These are phyloP conservation scores for Drosophila neotestacea DNA, from an alignment of 2,888 invertebrate species.

Conservation along the genomic window DNA sequence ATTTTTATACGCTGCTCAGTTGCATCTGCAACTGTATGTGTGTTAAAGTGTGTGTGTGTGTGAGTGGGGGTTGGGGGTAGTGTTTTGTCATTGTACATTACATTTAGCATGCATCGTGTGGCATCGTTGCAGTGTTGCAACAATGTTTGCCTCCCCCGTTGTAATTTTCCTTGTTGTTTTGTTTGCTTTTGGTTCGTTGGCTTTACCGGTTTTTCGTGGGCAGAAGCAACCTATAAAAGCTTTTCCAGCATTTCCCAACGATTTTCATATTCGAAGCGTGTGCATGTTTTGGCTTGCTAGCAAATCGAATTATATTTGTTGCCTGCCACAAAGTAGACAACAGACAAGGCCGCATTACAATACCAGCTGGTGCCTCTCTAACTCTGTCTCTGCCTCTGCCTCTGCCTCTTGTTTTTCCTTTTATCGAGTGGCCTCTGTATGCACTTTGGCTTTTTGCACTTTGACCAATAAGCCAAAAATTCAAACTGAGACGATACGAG, in stretches of 20 bases:
- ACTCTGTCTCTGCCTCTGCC: not conserved
- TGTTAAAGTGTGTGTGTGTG: conserved; percentile 38
- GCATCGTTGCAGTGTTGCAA: conserved; percentile 59
- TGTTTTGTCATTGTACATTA: conserved; percentile 78
- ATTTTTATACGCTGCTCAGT: conserved; percentile 67
- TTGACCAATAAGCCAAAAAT: conserved; percentile 24
- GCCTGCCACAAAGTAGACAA: conserved; percentile 75
- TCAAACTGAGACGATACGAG: conserved; percentile 2
- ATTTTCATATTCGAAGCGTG: conserved; percentile 71
- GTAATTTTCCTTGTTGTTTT: conserved; percentile 72
- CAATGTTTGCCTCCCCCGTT: conserved; percentile 55
- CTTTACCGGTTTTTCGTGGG: conserved; percentile 31
- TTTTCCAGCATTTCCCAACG: conserved; percentile 31
- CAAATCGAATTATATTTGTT: conserved; percentile 79
- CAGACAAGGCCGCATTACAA: conserved; percentile 48
- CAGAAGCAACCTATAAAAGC: conserved; percentile 19
- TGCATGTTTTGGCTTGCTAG: conserved; percentile 45
- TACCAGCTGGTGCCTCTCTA: conserved; percentile 27
- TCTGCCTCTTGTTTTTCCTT: not conserved
- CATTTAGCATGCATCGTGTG: conserved; percentile 72
- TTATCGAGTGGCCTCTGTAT: conserved; percentile 29
- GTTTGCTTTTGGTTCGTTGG: conserved; percentile 59
- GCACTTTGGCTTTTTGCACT: conserved; percentile 36
- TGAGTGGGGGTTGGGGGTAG: conserved; percentile 34
- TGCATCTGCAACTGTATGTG: conserved; percentile 32